Base-by-base conservation (phyloP, 2,888 invertebrate genomes). In the Pseudolycoriella hygida region DNA sequence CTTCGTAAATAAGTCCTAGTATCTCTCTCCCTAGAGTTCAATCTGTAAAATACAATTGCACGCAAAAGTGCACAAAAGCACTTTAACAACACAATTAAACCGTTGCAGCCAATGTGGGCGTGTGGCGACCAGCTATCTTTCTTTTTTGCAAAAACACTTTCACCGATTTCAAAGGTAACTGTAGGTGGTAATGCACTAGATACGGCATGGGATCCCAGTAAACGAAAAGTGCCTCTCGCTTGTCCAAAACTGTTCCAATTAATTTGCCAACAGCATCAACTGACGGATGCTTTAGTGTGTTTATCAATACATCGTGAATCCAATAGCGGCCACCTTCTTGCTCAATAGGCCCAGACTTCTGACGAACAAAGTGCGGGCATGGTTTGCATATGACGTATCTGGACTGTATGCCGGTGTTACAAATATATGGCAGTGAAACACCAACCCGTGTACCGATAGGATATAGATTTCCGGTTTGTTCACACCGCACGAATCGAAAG, bases 121-220 rank as follows among this genome's bases (percentile, higher is more conserved):
- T 47, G 42, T 38, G 47, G 42, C 46, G 46, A 10, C 43, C 19
- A 25, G 45, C 14, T 8, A 40, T 39, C 43, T 59, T 57, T 49
- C 67, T 63, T 52, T 67, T 67, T 53, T 69, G 68, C 48, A 74
- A 60, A 56, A 74, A 72, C 38, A 67, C 68, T 51, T 71, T 61
- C 20, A 76, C 67, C 51, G 73, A 73, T 52, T 70, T 69, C 51
- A 79, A 69, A 0, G 85, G 84, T 53, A 79, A 60, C 56, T 85
- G 80, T 54, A 87, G 75, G 58, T 84, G 84, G 63, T 86, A 86
- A 59, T 84, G 86, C 2, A 83, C 85, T 57, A 84, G 85, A 58
- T 86, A 87, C 1, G 87, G 87, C 54, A 87, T 59, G 4, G 87
- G 87, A 58, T 87, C 87, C 86, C 86, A 86, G 56, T 79, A 80